Percentiles rank a stretch among this genome's conserved stretches.
phyloP scores from a whole-genome alignment of 92 coral and sea anemone species.

The Palythoa caribaeorum region DNA sequence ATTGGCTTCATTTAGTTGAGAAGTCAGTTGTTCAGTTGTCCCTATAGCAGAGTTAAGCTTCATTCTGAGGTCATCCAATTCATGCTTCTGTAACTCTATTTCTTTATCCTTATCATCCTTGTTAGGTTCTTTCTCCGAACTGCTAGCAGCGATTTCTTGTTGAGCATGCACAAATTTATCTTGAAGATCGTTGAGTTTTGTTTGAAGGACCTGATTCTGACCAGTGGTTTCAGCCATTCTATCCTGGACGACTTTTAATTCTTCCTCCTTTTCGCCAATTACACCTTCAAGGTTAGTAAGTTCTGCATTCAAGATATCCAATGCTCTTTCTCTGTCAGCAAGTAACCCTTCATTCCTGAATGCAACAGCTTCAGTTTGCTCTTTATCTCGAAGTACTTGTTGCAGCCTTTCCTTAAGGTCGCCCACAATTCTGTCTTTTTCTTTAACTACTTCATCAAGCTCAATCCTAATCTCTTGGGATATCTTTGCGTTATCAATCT shows the following conservation, averaged over 20 bases:
- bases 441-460: constrained; percentile 73
- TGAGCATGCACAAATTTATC: constrained; percentile 29
- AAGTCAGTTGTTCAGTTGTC: constrained; percentile 30
- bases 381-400: constrained; percentile 65
- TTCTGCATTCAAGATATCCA: constrained; percentile 63
- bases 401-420: constrained; percentile 62
- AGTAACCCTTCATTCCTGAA: constrained; percentile 68
- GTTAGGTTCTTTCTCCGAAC: constrained; percentile 27
- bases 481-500: constrained; percentile 61
- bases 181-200: constrained; percentile 30
- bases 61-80: constrained; percentile 43
- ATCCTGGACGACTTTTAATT: constrained; percentile 28
- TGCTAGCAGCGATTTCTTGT: constrained; percentile 53
- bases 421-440: constrained; percentile 68
- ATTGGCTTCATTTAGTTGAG: constrained; percentile 47
- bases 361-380: constrained; percentile 53
- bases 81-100: constrained; percentile 39
- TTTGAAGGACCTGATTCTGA: constrained; percentile 50
- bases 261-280: constrained; percentile 42
- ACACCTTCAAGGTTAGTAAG: constrained; percentile 55
- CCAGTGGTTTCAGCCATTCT: constrained; percentile 30
- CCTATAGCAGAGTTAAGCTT: constrained; percentile 25
- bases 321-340: constrained; percentile 71
- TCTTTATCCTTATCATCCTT: constrained; percentile 39
- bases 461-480: constrained; percentile 78